Base-by-base conservation (phyloP, 2,113 vertebrate genomes). In the Regulus satrapa region DNA sequence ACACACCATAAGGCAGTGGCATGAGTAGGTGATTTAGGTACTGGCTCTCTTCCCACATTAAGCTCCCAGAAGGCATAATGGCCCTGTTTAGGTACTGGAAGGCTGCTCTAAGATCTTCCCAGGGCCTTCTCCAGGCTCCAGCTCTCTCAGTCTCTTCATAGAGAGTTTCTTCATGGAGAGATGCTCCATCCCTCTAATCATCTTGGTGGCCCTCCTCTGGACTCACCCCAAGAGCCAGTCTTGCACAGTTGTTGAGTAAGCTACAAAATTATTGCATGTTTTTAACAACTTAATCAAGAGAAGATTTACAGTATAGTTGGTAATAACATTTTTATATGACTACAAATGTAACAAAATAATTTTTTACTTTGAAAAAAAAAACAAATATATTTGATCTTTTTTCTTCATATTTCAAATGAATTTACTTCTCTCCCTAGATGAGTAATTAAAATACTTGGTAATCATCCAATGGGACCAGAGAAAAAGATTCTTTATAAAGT, bases 11-110 rank as follows among this genome's bases (percentile, higher is more conserved):
- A 61, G 41, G 18, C 5, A 32, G 38, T 23, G 41, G 8, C 17
- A 43, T 13, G 15, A 66, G 13, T 17, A 64, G 43, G 15, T 75
- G 12, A 52, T 52, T 23, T 68, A 78, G 21, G 10, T 48, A 40
- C 51, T 10, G 80, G 5, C 6, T 66, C 12, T 55, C 8, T 24
- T 93, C 72, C 24, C 14, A 29, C 21, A 28, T 48, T 12, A 41
- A 48, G n/a, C 13, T 71, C 89, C 23, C 16, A 48, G 18, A 81
- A 68, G 7, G 17, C 4, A 3, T 32, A 56, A 51, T 36, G 14
- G 10, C 6, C 11, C 25, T 0, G 0, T 67, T 46, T 34, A 46
- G 5, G 10, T 31, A 34, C 38, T n/a, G 46, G 46, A 75, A 18
- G 69, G 20, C 9, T 59, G 19, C 5, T 67, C 24, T 20, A 34